phyloP scores from a whole-genome alignment of 2,797 vertebrate species.

The Cyclopterus lumpus region DNA sequence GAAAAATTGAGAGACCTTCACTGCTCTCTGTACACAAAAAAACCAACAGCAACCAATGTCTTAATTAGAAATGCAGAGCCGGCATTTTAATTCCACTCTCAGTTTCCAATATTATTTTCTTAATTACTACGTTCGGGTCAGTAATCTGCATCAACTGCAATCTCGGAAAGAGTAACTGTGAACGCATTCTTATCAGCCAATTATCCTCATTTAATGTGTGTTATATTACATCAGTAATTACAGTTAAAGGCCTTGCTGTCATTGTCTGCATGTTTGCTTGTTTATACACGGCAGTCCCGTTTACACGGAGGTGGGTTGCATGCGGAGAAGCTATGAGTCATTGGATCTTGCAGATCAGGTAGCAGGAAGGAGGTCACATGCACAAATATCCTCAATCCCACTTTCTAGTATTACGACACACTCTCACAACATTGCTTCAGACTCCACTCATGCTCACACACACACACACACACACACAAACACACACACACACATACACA shows the following conservation, averaged over 20 bases:
- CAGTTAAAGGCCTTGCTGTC: constrained; percentile 22
- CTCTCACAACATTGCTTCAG: constrained; percentile 32
- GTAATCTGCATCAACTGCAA: constrained; percentile 45
- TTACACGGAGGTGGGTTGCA: constrained; percentile 65
- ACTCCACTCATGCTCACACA: constrained; percentile 13
- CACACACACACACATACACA: background rate
- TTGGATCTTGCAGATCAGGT: constrained; percentile 71
- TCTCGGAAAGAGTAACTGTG: constrained; percentile 28
- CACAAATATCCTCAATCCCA: constrained; percentile 47
- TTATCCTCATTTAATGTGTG: constrained; percentile 57
- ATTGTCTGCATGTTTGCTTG: constrained; percentile 50
- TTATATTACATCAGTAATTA: constrained; percentile 61
- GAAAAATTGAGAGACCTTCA: background rate
- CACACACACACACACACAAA: constrained; percentile 16
- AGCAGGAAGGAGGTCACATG: constrained; percentile 70
- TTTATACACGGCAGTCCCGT: constrained; percentile 53
- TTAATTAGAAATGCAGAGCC: constrained; percentile 35
- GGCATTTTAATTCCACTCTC: constrained; percentile 31
- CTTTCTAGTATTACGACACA: constrained; percentile 50
- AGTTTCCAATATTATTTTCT: constrained; percentile 34
- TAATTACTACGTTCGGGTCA: constrained; percentile 34
- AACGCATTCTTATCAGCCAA: constrained; percentile 42
- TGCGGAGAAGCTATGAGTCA: constrained; percentile 72
- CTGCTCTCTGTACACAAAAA: background rate
- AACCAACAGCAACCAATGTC: constrained; percentile 3